A percentile compares a stretch with the other conserved stretches of the same genome.
Evolutionary conservation across 2,113 vertebrate genomes (phyloP).

Genomic region (Mirza zaza): DNA sequence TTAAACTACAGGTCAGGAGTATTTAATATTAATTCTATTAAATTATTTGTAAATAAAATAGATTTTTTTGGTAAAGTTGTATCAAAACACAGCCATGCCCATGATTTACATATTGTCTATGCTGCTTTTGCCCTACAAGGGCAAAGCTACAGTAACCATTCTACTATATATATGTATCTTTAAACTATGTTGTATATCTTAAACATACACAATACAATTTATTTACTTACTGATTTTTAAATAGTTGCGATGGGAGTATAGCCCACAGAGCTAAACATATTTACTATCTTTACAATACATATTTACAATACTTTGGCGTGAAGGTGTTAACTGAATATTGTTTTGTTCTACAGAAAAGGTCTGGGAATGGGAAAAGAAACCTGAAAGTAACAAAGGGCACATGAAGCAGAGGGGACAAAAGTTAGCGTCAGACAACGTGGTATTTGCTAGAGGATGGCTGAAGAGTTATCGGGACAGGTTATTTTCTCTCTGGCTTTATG

Average conservation of each 20-base stretch:
- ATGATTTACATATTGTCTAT: neutral
- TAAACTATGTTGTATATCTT: neutral
- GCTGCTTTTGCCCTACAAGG: neutral
- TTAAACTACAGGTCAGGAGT: neutral
- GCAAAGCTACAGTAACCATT: neutral
- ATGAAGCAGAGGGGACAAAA: neutral
- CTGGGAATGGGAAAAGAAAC: neutral
- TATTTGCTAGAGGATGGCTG: neutral
- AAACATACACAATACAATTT: neutral
- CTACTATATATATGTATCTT: neutral
- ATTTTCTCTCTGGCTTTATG: neutral
- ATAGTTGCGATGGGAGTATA: neutral
- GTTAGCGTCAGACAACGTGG: neutral
- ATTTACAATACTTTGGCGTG: neutral
- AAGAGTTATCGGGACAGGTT: neutral
- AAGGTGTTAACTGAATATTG: neutral
- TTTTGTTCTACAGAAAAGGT: neutral
- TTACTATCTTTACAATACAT: neutral
- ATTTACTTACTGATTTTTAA: neutral
- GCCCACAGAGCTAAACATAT: neutral
- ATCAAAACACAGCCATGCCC: neutral
- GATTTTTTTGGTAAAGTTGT: neutral
- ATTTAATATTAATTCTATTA: too few relatives aligned
- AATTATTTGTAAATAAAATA: neutral
- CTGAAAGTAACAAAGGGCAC: neutral